Percentiles rank a stretch among this genome's conserved stretches.
Conservation (phyloP, 2,888 invertebrate species). For the Agonum fuliginosum region DNA sequence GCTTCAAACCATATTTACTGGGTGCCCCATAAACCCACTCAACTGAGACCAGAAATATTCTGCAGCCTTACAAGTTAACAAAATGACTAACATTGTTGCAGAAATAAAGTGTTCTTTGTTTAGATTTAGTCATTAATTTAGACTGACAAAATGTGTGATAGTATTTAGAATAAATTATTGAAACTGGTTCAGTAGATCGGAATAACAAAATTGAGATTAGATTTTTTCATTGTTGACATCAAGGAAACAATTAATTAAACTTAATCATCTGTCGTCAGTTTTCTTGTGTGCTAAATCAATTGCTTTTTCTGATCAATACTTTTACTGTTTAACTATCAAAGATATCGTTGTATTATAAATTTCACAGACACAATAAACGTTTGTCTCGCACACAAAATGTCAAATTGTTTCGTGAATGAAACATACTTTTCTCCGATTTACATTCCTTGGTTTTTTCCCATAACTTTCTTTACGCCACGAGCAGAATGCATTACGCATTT, state of each 20-base stretch:
- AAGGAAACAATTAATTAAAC: conserved; percentile 7
- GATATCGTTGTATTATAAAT: background rate
- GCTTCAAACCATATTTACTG: too few relatives aligned
- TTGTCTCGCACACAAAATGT: conserved; percentile 40
- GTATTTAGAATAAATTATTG: background rate
- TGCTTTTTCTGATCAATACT: background rate
- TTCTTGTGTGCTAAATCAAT: background rate
- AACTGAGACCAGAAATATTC: conserved; percentile 11
- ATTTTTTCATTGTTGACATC: background rate
- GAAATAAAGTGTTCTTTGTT: background rate
- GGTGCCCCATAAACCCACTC: conserved; percentile 44
- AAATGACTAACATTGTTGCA: background rate
- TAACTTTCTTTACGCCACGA: conserved; percentile 51
- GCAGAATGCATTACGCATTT: conserved; percentile 32
- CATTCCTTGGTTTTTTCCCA: conserved; percentile 51
- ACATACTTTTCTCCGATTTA: conserved; percentile 50
- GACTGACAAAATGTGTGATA: background rate
- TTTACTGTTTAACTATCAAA: conserved; percentile 10
- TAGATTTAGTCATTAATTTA: background rate
- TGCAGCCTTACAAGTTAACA: background rate
- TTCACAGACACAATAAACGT: background rate
- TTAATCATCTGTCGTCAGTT: background rate
- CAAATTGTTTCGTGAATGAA: conserved; percentile 50
- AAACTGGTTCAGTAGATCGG: conserved; percentile 28
- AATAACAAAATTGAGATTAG: conserved; percentile 15